Conservation (phyloP, 2,797 vertebrate genomes). For the Ctenopoma kingsleyae region DNA sequence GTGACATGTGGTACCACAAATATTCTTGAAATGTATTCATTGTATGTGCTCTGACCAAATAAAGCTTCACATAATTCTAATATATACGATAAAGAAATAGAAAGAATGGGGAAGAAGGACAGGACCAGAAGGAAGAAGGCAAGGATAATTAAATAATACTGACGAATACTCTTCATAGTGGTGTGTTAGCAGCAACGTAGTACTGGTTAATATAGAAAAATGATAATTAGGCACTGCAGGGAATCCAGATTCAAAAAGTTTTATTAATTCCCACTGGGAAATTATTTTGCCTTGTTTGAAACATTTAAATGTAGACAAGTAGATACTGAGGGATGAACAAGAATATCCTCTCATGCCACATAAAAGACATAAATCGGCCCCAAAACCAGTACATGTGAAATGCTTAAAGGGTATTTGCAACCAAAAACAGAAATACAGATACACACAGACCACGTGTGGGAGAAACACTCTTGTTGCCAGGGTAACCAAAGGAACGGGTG, state of each 20-base stretch:
- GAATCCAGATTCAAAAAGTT: neutral
- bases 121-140: neutral
- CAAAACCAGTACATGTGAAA: neutral
- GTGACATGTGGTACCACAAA: no score
- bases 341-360: neutral
- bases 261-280: no score
- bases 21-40: neutral
- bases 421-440: slow-evolving; percentile 10
- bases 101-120: neutral
- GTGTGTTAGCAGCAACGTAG: neutral
- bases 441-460: slow-evolving; percentile 52
- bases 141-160: neutral
- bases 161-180: neutral
- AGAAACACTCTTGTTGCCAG: slow-evolving; percentile 86
- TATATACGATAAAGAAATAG: neutral
- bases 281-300: no score
- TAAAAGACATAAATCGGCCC: neutral
- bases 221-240: neutral
- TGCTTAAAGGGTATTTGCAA: neutral
- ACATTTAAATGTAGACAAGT: neutral
- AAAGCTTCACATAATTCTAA: neutral
- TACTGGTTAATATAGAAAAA: slow-evolving; percentile 5
- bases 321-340: neutral
- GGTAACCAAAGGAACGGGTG: slow-evolving; percentile 91
- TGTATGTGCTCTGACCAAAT: neutral